Base-by-base conservation (phyloP, 23 tunicate genomes). In the Trididemnum miniatum region DNA sequence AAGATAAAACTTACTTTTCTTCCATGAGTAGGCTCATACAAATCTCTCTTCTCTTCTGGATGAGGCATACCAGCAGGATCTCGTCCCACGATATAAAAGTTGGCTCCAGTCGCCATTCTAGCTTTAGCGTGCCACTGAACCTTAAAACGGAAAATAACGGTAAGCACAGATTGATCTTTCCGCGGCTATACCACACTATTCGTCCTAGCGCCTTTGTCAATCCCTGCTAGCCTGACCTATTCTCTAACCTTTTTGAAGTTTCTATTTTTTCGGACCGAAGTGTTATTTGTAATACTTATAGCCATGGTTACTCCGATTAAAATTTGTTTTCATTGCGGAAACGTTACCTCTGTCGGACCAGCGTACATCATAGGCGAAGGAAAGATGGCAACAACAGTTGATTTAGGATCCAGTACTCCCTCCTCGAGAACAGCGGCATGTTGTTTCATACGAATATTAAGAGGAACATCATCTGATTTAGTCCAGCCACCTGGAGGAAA, bases 41-140 rank as follows among this genome's bases (percentile, higher is more conserved):
- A 65, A 81, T 95, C 99, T 50, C 89, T 65, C 71, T 95, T 95
- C 28, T 87, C 96, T 28, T 86, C 92, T 4, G 99, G 99, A 57
- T 95, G 99, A 20, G 92, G 92, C 99, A 95, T 95, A 20, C 99
- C 99, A 31, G 99, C 99, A 50, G 99, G 99, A 80, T 95, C 99
- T 25, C 99, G 96, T 25, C 99, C 99, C 15, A 95, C 99, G 44
- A 95, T 95, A 95, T 95, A 95, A 83, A 87, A 95, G 71, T 95
- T 86, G 4, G 99, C 99, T 0, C 99, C 99, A 1, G 99, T 95
- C 27, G 95, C 89, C 92, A 95, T 77, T 35, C 99, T 51, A 0
- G 99, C 99, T 65, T 95, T 95, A 0, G 99, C 99, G 83, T 95
- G 99, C 99, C 99, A 95, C 72, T 95, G 99, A 3, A 95, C 99